Evolutionary conservation across 2,888 invertebrate species (phyloP).

Genomic region (Nycteola revayana): DNA sequence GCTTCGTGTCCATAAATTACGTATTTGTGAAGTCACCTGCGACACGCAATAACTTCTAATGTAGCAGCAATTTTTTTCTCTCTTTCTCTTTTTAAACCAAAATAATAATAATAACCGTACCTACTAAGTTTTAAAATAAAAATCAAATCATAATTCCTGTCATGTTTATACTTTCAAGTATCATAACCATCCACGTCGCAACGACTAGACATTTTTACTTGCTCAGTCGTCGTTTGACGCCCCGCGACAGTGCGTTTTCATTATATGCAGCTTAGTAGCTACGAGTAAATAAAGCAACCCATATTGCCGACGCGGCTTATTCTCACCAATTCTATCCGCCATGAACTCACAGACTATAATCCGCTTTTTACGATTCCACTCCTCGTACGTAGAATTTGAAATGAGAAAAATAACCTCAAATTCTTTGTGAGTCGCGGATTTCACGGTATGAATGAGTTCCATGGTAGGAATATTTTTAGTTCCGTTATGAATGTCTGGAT

Average conservation of each 20-base stretch:
- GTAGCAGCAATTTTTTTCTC: too few relatives aligned
- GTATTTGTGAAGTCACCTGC: too few relatives aligned
- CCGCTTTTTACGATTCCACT: constrained; percentile 80
- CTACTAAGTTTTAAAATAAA: too few relatives aligned
- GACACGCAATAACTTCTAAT: too few relatives aligned
- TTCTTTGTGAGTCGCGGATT: constrained; percentile 61
- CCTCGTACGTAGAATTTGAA: constrained; percentile 73
- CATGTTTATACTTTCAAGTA: too few relatives aligned
- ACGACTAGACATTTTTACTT: constrained; percentile 56
- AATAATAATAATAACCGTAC: too few relatives aligned
- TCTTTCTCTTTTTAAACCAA: too few relatives aligned
- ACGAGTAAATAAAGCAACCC: constrained; percentile 75
- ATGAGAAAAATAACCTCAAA: constrained; percentile 77
- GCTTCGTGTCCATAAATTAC: too few relatives aligned
- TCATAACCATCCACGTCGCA: constrained; percentile 37
- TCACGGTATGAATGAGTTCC: constrained; percentile 63
- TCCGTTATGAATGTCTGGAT: not conserved
- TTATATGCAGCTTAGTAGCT: constrained; percentile 81
- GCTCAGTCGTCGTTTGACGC: constrained; percentile 63
- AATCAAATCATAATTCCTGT: too few relatives aligned
- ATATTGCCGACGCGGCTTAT: constrained; percentile 75
- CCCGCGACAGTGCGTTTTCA: constrained; percentile 80
- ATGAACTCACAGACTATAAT: constrained; percentile 69
- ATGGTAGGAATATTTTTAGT: constrained; percentile 31
- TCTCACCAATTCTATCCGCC: constrained; percentile 72